These are phyloP conservation scores for Andrena chrysosceles DNA, from an alignment of 2,888 invertebrate species.

Conservation along the genomic window DNA sequence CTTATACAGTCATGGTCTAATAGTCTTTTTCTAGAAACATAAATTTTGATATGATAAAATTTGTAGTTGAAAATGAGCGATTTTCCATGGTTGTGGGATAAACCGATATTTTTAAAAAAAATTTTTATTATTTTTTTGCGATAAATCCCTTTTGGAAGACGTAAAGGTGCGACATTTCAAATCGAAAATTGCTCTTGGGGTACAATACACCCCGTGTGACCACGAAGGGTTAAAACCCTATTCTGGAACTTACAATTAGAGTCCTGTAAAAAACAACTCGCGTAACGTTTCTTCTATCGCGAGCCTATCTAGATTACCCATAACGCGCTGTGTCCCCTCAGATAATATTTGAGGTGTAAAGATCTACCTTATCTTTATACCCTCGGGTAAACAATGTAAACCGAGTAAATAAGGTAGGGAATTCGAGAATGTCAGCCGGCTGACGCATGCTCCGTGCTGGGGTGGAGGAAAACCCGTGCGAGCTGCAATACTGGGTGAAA, in stretches of 20 bases:
- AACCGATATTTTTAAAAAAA: no score
- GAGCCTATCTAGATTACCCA: constrained; percentile 37
- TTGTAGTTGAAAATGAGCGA: no score
- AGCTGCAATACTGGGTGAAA: background rate
- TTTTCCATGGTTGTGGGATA: no score
- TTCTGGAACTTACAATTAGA: background rate
- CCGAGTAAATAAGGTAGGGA: constrained; percentile 2
- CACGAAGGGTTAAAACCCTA: no score
- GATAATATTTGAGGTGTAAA: constrained; percentile 40
- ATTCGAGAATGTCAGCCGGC: background rate
- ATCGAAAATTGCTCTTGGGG: no score
- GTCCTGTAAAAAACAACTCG: background rate
- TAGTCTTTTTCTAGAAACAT: no score
- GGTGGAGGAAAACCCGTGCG: background rate
- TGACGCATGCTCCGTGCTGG: background rate
- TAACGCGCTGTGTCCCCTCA: background rate
- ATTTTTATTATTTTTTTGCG: no score
- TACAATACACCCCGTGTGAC: no score
- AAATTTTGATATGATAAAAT: no score
- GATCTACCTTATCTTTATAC: constrained; percentile 42
- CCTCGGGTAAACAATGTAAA: constrained; percentile 22
- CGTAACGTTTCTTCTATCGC: background rate
- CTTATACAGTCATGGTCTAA: no score
- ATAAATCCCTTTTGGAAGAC: no score
- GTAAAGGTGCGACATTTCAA: no score